A percentile compares a stretch with the other conserved stretches of the same genome.
These are phyloP conservation scores for Aurelia aurita complex sp. Pacific DNA, from an alignment of 30 jellyfish, hydroid and myxozoan genomes.

Conservation along the genomic window DNA sequence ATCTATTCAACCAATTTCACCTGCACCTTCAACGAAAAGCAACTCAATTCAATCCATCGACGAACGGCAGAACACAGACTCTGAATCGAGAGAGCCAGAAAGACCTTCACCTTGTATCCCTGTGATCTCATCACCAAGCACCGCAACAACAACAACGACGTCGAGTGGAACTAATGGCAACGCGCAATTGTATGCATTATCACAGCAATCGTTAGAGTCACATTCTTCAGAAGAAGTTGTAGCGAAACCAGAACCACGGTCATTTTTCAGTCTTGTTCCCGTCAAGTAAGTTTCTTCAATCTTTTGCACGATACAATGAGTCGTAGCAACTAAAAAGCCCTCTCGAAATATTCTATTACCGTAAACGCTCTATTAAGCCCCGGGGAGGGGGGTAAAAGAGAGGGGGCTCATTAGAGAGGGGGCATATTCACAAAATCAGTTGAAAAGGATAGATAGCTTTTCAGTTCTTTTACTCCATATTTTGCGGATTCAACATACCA, in stretches of 20 bases:
- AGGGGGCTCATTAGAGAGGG: too few species aligned
- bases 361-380: too few species aligned
- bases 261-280: constrained; percentile 81
- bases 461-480: too few species aligned
- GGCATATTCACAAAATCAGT: too few species aligned
- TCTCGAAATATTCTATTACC: too few species aligned
- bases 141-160: constrained; percentile 51
- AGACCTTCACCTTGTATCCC: neutral
- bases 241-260: constrained; percentile 44
- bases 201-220: constrained; percentile 73
- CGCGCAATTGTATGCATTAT: constrained; percentile 31
- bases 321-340: too few species aligned
- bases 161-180: constrained; percentile 36
- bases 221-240: constrained; percentile 71
- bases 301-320: too few species aligned
- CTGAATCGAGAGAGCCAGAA: neutral
- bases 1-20: constrained; percentile 6
- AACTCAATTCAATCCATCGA: neutral
- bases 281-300: constrained; percentile 55
- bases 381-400: too few species aligned
- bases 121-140: constrained; percentile 55
- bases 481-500: too few species aligned
- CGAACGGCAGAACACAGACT: neutral
- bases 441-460: too few species aligned
- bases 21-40: neutral